Conservation (phyloP, 2,113 vertebrate species). For the Noctilio leporinus region DNA sequence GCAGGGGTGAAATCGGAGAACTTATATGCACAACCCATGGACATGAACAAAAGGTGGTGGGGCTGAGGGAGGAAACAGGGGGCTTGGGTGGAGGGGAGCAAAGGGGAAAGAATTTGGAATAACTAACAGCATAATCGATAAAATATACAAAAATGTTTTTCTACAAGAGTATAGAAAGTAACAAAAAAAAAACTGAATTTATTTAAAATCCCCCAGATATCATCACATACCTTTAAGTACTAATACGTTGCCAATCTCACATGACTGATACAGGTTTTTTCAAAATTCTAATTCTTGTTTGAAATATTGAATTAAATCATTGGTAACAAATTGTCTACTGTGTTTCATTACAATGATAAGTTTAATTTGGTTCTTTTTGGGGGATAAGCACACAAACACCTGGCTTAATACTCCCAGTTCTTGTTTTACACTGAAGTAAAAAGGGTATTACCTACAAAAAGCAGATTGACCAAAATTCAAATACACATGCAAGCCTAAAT, state of each 20-base stretch:
- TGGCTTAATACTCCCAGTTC: not conserved
- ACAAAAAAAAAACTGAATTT: no score
- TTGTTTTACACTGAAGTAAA: not conserved
- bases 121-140: no score
- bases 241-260: not conserved
- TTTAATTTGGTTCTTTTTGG: not conserved
- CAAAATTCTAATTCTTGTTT: not conserved
- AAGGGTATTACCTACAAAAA: not conserved
- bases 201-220: not conserved
- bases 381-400: not conserved
- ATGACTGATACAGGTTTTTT: not conserved
- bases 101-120: no score
- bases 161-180: no score
- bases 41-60: no score
- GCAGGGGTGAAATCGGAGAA: no score
- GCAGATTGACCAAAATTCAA: not conserved
- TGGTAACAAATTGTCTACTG: not conserved
- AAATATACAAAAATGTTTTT: no score
- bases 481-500: not conserved
- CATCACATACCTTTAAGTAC: not conserved
- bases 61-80: no score
- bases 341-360: not conserved
- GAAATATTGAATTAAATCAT: not conserved
- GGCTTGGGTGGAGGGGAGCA: no score
- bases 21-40: no score